Percentiles rank a stretch among this genome's conserved stretches.
Evolutionary conservation across 1,140 invertebrate species (phyloP).

Genomic region (Euwallacea fornicatus): DNA sequence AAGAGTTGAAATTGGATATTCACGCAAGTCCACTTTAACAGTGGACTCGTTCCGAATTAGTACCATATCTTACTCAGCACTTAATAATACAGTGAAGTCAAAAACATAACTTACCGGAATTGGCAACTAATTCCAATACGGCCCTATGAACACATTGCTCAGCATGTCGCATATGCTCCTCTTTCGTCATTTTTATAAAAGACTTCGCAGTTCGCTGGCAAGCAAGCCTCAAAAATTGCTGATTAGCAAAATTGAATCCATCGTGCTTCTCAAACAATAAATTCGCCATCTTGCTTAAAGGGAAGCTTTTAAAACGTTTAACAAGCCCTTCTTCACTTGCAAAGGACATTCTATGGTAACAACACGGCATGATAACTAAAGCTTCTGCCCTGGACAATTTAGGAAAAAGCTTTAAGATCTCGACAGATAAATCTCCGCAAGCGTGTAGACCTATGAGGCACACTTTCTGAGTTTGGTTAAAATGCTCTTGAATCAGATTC

Average conservation of each 20-base stretch:
- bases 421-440: constrained; percentile 79
- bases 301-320: constrained; percentile 64
- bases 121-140: constrained; percentile 41
- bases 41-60: too few relatives aligned
- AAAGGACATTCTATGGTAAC: constrained; percentile 66
- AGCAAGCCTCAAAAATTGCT: constrained; percentile 69
- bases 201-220: constrained; percentile 58
- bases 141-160: constrained; percentile 64
- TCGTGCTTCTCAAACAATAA: constrained; percentile 48
- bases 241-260: constrained; percentile 55
- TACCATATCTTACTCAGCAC: too few relatives aligned
- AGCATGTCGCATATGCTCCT: constrained; percentile 56
- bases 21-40: too few relatives aligned
- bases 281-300: constrained; percentile 59
- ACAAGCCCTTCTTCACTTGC: constrained; percentile 20
- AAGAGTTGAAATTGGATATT: too few relatives aligned
- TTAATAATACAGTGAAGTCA: too few relatives aligned
- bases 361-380: constrained; percentile 79
- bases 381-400: constrained; percentile 61
- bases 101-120: background rate
- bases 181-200: constrained; percentile 53
- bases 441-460: constrained; percentile 75
- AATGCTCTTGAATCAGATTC: constrained; percentile 51
- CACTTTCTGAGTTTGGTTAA: constrained; percentile 48
- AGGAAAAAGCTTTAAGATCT: constrained; percentile 71